phyloP scores from a whole-genome alignment of 2,113 vertebrate species.

The Calidris pygmaea region DNA sequence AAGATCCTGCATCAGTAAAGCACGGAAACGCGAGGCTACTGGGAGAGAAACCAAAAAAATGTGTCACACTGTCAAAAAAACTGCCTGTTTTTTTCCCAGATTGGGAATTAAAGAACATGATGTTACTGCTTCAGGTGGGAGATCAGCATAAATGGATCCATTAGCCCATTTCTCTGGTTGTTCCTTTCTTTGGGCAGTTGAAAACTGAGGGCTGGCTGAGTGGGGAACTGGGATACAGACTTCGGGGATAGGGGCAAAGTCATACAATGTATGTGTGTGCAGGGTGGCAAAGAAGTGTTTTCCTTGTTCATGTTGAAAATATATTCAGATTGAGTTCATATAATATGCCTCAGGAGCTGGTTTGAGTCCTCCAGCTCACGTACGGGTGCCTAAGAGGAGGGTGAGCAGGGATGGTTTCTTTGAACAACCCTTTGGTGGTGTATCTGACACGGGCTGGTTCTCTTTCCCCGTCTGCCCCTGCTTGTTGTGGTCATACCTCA shows the following conservation, averaged over 20 bases:
- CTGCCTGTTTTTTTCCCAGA: neutral
- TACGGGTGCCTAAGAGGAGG: neutral
- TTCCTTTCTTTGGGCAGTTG: neutral
- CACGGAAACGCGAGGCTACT: neutral
- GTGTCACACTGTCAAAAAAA: no score
- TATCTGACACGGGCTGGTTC: neutral
- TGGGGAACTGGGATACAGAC: neutral
- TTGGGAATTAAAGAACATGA: neutral
- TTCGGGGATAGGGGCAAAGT: neutral
- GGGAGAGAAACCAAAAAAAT: neutral
- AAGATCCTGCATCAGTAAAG: neutral
- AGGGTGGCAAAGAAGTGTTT: neutral
- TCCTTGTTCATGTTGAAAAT: neutral
- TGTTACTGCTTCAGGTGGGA: neutral
- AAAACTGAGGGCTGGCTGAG: neutral
- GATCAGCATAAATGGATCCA: neutral
- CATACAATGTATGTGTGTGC: accelerated
- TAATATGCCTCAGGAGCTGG: neutral
- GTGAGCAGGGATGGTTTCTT: neutral
- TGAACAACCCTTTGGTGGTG: accelerated
- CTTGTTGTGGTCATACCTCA: neutral
- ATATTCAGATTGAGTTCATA: no score
- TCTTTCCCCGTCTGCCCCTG: neutral
- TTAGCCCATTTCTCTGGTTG: neutral
- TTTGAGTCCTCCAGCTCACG: neutral